Percentiles rank a stretch among this genome's conserved stretches.
These are phyloP conservation scores for Nineta flava DNA, from an alignment of 2,888 invertebrate species.

Conservation along the genomic window DNA sequence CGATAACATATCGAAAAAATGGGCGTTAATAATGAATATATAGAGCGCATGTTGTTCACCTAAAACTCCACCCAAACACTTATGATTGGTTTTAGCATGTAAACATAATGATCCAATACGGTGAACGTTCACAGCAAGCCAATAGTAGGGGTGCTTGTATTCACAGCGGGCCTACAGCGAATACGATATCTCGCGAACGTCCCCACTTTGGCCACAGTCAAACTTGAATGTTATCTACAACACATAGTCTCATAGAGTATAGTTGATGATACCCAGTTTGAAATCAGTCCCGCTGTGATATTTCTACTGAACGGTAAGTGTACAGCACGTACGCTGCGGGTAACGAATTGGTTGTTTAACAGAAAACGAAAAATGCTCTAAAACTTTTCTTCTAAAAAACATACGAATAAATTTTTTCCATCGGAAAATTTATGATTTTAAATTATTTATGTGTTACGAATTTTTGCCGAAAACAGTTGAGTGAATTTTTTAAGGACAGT, in stretches of 20 bases:
- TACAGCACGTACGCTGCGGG: constrained; percentile 6
- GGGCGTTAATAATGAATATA: no score
- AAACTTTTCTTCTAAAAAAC: constrained; percentile 4
- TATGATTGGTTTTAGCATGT: constrained; percentile 20
- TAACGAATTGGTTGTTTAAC: constrained; percentile 14
- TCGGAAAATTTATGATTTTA: no score
- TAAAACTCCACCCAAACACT: neutral
- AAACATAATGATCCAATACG: constrained; percentile 20
- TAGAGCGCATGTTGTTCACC: neutral
- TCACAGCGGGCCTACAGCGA: constrained; percentile 12
- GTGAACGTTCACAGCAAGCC: constrained; percentile 18
- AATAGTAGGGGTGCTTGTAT: constrained; percentile 23
- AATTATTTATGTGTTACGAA: no score
- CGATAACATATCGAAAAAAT: no score
- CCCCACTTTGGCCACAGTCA: constrained; percentile 7
- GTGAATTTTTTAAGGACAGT: no score
- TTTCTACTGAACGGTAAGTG: constrained; percentile 23
- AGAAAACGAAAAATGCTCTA: constrained; percentile 6
- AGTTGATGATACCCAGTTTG: constrained; percentile 1
- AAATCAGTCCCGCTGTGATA: constrained; percentile 28
- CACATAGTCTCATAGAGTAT: constrained; percentile 5
- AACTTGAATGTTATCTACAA: neutral
- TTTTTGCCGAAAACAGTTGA: no score
- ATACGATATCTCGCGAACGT: constrained; percentile 12
- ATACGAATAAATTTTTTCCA: neutral